A percentile compares a stretch with the other conserved stretches of the same genome.
phyloP scores from a whole-genome alignment of 1,140 invertebrate genomes.

The Pseudomyrmex flavicornis region DNA sequence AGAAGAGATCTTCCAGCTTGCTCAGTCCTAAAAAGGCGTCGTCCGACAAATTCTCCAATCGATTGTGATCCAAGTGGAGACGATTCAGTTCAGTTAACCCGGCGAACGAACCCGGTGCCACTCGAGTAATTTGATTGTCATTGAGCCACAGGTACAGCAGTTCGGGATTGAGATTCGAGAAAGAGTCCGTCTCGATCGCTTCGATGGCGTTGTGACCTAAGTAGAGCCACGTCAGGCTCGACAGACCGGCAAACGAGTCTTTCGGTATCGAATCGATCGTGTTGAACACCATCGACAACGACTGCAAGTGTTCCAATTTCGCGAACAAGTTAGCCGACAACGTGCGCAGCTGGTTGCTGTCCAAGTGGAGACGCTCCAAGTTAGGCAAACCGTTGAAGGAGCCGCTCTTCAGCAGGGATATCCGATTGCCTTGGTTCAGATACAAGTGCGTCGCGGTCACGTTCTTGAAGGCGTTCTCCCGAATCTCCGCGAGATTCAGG shows the following conservation, averaged over 20 bases:
- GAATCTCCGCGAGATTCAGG: conserved; percentile 56
- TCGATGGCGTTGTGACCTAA: conserved; percentile 61
- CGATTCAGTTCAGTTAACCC: conserved; percentile 28
- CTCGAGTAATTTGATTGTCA: conserved; percentile 59
- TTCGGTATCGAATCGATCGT: conserved; percentile 57
- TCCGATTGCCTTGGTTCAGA: conserved; percentile 58
- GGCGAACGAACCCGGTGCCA: conserved; percentile 46
- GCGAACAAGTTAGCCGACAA: conserved; percentile 62
- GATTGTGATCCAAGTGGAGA: conserved; percentile 62
- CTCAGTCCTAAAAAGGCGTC: conserved; percentile 39
- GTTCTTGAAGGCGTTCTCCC: conserved; percentile 63
- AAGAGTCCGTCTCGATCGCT: conserved; percentile 14
- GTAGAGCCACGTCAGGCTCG: conserved; percentile 52
- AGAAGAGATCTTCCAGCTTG: conserved; percentile 57
- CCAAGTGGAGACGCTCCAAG: conserved; percentile 46
- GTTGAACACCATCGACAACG: conserved; percentile 58
- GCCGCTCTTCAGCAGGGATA: conserved; percentile 40
- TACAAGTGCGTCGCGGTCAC: conserved; percentile 30
- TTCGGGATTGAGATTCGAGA: conserved; percentile 32
- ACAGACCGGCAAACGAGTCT: conserved; percentile 59
- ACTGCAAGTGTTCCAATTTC: conserved; percentile 46
- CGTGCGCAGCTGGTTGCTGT: conserved; percentile 48
- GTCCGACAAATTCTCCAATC: conserved; percentile 6
- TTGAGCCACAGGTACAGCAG: conserved; percentile 60
- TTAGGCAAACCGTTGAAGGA: conserved; percentile 64